Base-by-base conservation (phyloP, 2,888 invertebrate species). In the Sinotaia quadrata region DNA sequence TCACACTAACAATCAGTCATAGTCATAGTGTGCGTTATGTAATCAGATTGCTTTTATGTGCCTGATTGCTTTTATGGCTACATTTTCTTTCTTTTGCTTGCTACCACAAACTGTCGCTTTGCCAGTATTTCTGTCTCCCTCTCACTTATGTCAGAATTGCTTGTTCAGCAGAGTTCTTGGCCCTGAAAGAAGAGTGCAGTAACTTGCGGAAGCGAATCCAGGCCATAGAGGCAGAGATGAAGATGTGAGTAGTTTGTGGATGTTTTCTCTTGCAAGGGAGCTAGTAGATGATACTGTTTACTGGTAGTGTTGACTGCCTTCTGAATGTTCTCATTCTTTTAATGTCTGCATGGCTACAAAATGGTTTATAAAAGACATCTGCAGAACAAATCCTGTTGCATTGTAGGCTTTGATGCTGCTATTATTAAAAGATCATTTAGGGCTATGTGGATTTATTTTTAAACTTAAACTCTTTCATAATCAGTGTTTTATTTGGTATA, bases 211-310 rank as follows among this genome's bases (percentile, higher is more conserved):
- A 84, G 62, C 73, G 87, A 67, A 85, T 88, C 47, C 86, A 87
- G 70, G 84, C 84, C 34, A 85, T 88, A 29, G 89, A 89, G 78
- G 83, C 83, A 5, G 88, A 88, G 71, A 85, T 89, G 84, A 86
- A 85, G 78, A 83, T 83, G 87, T 88, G 75, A 83, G 86, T 81
- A 47, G 59, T 51, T 29, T 29, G 27, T 54, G 21, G 18, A 12
- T 41, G 18, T 15, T 12, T 41, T 41, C 18, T 12, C 18, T 12
- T 41, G 10, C 41, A 41, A 41, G 18, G 8, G 18, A 12, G 10
- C 41, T 41, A 18, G 18, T 41, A 41, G n/a, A 41, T 10, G 41
- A 12, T 12, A 41, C 41, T 41, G 41, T 12, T 41, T 41, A 12
- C 41, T 41, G 41, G 10, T 12, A 10, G 41, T 41, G 8, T 41